These are phyloP conservation scores for Mythimna vitellina DNA, from an alignment of 2,888 invertebrate species.

Conservation along the genomic window DNA sequence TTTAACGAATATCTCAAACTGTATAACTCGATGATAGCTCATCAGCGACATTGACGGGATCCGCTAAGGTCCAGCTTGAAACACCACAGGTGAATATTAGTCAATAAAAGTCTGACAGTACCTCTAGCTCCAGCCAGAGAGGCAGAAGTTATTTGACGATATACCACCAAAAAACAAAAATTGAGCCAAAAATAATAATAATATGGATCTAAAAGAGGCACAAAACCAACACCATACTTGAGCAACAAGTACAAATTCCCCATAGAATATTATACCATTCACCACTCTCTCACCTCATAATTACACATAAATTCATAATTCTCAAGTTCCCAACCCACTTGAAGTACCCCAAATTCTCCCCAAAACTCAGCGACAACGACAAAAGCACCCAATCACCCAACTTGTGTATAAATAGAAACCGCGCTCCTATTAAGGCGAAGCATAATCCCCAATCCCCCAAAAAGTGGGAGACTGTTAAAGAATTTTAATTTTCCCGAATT, in stretches of 20 bases:
- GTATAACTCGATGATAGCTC: no score
- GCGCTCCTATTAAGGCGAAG: conserved; percentile 49
- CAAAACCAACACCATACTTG: not conserved
- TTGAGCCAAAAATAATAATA: not conserved
- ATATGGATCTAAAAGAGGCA: not conserved
- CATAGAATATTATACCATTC: conserved; percentile 1
- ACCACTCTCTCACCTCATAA: conserved; percentile 16
- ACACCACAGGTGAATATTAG: no score
- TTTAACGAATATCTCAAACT: no score
- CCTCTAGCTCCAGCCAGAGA: no score
- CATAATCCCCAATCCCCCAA: conserved; percentile 61
- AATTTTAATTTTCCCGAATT: conserved; percentile 79
- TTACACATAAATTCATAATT: conserved; percentile 35
- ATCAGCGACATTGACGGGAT: no score
- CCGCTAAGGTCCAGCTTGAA: no score
- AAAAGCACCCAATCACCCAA: conserved; percentile 44
- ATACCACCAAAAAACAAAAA: no score
- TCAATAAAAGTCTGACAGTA: no score
- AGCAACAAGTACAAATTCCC: conserved; percentile 6
- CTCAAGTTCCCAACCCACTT: conserved; percentile 34
- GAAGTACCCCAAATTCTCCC: conserved; percentile 16
- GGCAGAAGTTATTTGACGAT: no score
- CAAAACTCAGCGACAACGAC: conserved; percentile 26
- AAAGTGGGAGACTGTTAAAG: conserved; percentile 68
- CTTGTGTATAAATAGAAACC: conserved; percentile 47